Base-by-base conservation (phyloP, 2,888 invertebrate species). In the Criorhina ranunculi region DNA sequence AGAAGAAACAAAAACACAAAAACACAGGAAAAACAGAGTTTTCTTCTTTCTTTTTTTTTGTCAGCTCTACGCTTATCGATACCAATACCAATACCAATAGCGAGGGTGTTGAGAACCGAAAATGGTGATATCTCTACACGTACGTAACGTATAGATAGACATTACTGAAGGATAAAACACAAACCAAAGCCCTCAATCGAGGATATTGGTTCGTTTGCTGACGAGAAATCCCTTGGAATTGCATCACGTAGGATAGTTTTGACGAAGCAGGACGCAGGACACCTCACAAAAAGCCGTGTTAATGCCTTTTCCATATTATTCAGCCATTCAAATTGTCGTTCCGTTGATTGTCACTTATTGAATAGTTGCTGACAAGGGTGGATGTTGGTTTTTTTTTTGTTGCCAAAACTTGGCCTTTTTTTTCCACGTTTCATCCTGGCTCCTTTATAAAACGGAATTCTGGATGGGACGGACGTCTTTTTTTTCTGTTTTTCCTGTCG, bases 271-370 rank as follows among this genome's bases (percentile, higher is more conserved):
- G 66, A 53, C 49, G 33, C 59, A 40, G 60, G 51, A 51, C 35
- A 60, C 31, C 60, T 60, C 72, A 46, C 44, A 44, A 57, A 83
- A 66, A 59, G 31, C 55, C 67, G 62, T 78, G 83, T 69, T 83
- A 78, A 78, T 78, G 73, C 83, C 70, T 53, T 69, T 42, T 46
- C 75, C 64, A 66, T 75, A 85, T 79, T 85, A 85, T 85, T 75
- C 85, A 85, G 64, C 59, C 75, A 79, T 75, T 85, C 85, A 85
- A 67, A 73, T 79, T 69, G 75, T 75, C 75, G 64, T 85, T 69
- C 37, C 70, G 75, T 79, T 79, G 79, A 85, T 85, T 85, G 85
- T 85, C 79, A 83, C 85, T 85, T 85, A 85, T 85, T 85, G 85
- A 85, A 85, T 85, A 85, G 79, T 79, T 79, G 79, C 85, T 85